phyloP scores from a whole-genome alignment of 2,888 invertebrate genomes.

The Chrysina gloriosa region DNA sequence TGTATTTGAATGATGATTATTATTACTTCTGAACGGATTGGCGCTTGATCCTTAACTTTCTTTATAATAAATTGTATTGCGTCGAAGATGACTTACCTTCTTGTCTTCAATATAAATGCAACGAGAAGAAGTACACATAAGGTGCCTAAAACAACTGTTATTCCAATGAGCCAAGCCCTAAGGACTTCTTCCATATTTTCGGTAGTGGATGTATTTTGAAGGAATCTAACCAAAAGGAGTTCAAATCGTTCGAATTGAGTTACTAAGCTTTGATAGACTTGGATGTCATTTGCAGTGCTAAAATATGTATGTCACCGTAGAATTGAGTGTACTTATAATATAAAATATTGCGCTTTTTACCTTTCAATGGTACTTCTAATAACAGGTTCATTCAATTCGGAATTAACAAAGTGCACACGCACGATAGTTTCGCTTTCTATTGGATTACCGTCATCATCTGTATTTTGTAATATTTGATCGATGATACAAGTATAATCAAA shows the following conservation, averaged over 20 bases:
- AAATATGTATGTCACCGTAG: constrained; percentile 42
- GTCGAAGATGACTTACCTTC: constrained; percentile 70
- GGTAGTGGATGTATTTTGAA: constrained; percentile 49
- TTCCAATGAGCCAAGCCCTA: constrained; percentile 67
- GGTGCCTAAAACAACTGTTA: constrained; percentile 68
- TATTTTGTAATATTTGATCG: constrained; percentile 61
- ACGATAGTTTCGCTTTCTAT: constrained; percentile 66
- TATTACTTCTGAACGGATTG: no score
- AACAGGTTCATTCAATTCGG: constrained; percentile 65
- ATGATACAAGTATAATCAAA: constrained; percentile 71
- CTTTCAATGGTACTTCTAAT: constrained; percentile 66
- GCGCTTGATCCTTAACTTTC: no score
- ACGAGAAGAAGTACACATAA: constrained; percentile 68
- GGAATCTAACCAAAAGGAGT: constrained; percentile 51
- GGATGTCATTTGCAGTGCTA: constrained; percentile 53
- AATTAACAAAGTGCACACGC: constrained; percentile 70
- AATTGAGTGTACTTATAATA: constrained; percentile 4
- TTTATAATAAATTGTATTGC: constrained; percentile 42
- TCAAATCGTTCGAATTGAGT: constrained; percentile 47
- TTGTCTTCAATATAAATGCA: constrained; percentile 69
- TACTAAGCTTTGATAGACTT: constrained; percentile 50
- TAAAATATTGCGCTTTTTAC: constrained; percentile 62
- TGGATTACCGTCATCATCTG: constrained; percentile 61
- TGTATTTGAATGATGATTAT: no score
- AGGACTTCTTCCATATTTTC: constrained; percentile 64